Percentiles rank a stretch among this genome's conserved stretches.
phyloP scores from a whole-genome alignment of 2,797 vertebrate genomes.

The Gobionotothen gibberifrons region DNA sequence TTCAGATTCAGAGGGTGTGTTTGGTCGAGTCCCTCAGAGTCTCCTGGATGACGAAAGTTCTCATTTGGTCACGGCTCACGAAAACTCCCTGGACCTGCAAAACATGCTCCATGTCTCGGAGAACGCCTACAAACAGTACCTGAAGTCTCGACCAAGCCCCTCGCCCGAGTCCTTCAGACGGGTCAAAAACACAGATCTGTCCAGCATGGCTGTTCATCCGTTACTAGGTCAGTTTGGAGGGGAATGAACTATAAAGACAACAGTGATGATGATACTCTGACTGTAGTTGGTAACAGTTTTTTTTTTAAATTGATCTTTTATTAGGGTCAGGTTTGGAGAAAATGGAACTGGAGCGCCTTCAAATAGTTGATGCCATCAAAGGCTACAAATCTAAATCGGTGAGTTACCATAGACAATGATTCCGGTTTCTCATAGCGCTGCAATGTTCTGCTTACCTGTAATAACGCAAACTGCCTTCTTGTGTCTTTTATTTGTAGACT shows the following conservation, averaged over 20 bases:
- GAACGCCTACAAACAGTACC: conserved; percentile 95
- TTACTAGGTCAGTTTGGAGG: conserved; percentile 87
- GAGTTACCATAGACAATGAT: conserved; percentile 64
- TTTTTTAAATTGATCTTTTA: conserved; percentile 12
- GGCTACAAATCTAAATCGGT: conserved; percentile 91
- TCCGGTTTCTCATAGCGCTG: background rate
- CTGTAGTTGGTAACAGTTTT: background rate
- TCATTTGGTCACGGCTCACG: conserved; percentile 83
- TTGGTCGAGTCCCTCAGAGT: conserved; percentile 93
- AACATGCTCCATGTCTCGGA: conserved; percentile 85
- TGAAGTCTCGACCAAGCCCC: conserved; percentile 91
- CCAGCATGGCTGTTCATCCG: conserved; percentile 90
- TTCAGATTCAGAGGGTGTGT: conserved; percentile 82
- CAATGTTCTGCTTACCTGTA: background rate
- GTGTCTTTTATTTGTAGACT: conserved; percentile 82
- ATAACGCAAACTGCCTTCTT: background rate
- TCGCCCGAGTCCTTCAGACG: conserved; percentile 93
- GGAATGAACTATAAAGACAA: background rate
- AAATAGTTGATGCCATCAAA: conserved; percentile 92
- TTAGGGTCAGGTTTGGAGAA: conserved; percentile 88
- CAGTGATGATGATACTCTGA: background rate
- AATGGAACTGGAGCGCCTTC: conserved; percentile 89
- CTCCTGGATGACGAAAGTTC: conserved; percentile 92
- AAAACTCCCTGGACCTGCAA: conserved; percentile 88
- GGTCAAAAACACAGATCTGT: conserved; percentile 87